These are phyloP conservation scores for Microctenopoma stevenorrisi DNA, from an alignment of 2,797 vertebrate genomes.

Conservation along the genomic window DNA sequence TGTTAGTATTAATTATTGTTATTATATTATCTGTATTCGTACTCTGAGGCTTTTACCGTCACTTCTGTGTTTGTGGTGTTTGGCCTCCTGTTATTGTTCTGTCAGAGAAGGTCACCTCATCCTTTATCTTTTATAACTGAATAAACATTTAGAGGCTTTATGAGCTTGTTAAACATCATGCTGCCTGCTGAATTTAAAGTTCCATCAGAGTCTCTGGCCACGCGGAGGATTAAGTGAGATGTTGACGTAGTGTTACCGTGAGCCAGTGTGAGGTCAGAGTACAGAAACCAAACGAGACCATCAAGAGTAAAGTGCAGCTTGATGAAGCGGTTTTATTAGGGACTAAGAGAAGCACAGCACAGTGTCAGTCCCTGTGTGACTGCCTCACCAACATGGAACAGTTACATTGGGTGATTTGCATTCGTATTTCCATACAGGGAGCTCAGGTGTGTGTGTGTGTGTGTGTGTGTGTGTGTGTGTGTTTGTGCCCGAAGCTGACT, in stretches of 20 bases:
- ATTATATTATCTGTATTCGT: neutral
- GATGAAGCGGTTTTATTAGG: constrained; percentile 52
- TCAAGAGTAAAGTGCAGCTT: constrained; percentile 63
- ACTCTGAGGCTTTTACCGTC: neutral
- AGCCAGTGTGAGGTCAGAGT: constrained; percentile 54
- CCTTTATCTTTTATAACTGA: too few relatives aligned
- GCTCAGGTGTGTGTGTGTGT: neutral
- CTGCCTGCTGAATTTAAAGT: neutral
- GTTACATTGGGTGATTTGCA: constrained; percentile 33
- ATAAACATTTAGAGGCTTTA: too few relatives aligned
- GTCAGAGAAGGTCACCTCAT: too few relatives aligned
- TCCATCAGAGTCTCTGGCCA: neutral
- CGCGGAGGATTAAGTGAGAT: neutral
- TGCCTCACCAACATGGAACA: neutral
- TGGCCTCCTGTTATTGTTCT: too few relatives aligned
- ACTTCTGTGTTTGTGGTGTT: too few relatives aligned
- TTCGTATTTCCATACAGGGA: constrained; percentile 1
- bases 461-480: too few relatives aligned
- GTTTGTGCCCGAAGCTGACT: constrained; percentile 19
- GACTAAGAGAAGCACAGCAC: neutral
- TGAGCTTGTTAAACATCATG: too few relatives aligned
- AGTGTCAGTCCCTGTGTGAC: neutral
- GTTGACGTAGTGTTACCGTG: neutral
- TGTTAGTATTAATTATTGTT: too few relatives aligned
- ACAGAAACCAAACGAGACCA: constrained; percentile 34